Evolutionary conservation across 2,888 invertebrate species (phyloP).

Genomic region (Acheta domesticus): DNA sequence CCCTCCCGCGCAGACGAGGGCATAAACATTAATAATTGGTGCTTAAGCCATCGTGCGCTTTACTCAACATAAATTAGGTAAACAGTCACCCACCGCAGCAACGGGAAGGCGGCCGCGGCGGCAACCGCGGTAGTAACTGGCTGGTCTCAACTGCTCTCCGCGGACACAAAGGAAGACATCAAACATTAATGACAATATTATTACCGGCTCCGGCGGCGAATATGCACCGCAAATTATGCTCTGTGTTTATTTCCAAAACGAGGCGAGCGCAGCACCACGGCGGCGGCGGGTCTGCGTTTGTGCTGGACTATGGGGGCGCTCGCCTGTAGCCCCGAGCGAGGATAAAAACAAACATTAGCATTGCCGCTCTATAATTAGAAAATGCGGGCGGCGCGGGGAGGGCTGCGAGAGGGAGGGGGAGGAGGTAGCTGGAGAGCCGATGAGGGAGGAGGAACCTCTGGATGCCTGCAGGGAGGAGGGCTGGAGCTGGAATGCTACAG

Average conservation of each 20-base stretch:
- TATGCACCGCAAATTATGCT: slow-evolving; percentile 18
- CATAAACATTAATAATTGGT: not conserved
- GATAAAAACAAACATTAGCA: slow-evolving; percentile 18
- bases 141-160: not conserved
- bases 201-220: not conserved
- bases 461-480: not conserved
- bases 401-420: not conserved
- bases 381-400: not conserved
- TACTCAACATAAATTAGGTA: slow-evolving; percentile 10
- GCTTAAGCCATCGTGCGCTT: slow-evolving; percentile 6
- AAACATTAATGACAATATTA: slow-evolving; percentile 18
- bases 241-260: not conserved
- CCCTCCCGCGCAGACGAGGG: not conserved
- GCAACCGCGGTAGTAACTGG: not conserved
- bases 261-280: not conserved
- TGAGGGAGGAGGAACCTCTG: not conserved
- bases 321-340: slow-evolving; percentile 18
- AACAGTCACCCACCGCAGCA: not conserved
- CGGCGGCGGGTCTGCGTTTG: not conserved
- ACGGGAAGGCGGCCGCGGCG: not conserved
- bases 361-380: slow-evolving; percentile 10
- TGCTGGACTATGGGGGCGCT: not conserved
- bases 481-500: too few relatives aligned
- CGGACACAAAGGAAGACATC: slow-evolving; percentile 7
- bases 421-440: not conserved